Evolutionary conservation across 2,113 vertebrate species (phyloP), one percentile per base, ranked within the genome.

Genomic region (Mixornis gularis): DNA sequence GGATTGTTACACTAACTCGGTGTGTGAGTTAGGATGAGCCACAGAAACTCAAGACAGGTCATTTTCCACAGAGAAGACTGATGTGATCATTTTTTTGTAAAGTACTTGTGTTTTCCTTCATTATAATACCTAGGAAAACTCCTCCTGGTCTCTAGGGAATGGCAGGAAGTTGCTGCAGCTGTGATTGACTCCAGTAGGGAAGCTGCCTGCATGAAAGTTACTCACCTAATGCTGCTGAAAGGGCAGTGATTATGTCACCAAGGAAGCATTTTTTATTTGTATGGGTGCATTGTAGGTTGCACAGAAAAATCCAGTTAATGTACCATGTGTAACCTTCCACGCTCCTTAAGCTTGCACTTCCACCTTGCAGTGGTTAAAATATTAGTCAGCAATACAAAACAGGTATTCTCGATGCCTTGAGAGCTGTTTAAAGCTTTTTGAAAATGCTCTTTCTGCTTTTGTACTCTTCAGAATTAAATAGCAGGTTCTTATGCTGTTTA

Each of bases 231-330:
- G 66, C 70, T 92, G 12, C 58, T 72, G 62, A 78, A 88, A 89
- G 49, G 65, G 41, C 59, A 68, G 53, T 86, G 46, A 34, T 86
- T 89, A 71, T 92, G 83, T 87, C 81, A 89, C 60, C 83, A 34
- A 79, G 80, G 62, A 84, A 76, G 60, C 55, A 81, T 86, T 92
- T 93, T 89, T 96, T 94, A 90, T 94, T 94, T 51, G 41, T 92
- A 7, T 79, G 55, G 73, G 7, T 68, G 53, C 69, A 17, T 69
- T 90, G 77, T 76, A 90, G 80, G 59, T 78, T 79, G 77, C 65
- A 43, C 58, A 68, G 84, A 76, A 93, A 93, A 89, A 82, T 69
- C 62, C 48, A 79, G 91, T 96, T 95, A 94, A 90, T 95, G 86
- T 93, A 90, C 90, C 80, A 20, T 90, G 91, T 0, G 0, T 79